Evolutionary conservation across 2,113 vertebrate species (phyloP).

Genomic region (Phalacrocorax pelagicus): DNA sequence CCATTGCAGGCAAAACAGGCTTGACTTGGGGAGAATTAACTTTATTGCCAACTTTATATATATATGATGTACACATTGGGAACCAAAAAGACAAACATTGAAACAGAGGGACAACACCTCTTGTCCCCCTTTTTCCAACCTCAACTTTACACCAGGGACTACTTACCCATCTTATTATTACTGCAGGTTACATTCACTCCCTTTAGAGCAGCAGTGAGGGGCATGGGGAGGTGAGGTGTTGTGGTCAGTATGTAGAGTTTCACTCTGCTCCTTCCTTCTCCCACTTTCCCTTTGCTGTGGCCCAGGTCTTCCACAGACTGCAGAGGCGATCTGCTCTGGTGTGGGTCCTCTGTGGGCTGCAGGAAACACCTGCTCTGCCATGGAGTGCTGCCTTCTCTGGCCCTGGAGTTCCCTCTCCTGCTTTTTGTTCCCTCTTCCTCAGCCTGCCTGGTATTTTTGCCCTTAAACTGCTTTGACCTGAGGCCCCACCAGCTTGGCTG

Average conservation of each 20-base stretch:
- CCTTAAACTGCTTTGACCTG: neutral
- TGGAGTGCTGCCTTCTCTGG: neutral
- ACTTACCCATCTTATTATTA: neutral
- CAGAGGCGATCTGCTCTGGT: neutral
- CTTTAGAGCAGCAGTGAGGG: accelerated
- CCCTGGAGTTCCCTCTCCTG: neutral
- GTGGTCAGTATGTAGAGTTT: neutral
- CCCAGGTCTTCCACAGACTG: neutral
- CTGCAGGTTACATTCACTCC: accelerated
- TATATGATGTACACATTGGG: neutral
- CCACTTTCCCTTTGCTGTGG: neutral
- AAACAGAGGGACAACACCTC: neutral
- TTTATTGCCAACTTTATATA: neutral
- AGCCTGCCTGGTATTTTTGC: neutral
- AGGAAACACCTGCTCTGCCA: accelerated
- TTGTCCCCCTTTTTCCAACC: neutral
- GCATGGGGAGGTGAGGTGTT: accelerated
- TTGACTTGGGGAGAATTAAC: neutral
- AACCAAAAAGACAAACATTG: neutral
- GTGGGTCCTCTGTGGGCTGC: no score
- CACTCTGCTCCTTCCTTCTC: neutral
- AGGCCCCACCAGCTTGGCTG: neutral
- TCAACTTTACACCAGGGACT: neutral
- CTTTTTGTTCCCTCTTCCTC: neutral
- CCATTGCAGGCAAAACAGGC: neutral